Evolutionary conservation across 2,888 invertebrate species (phyloP).

Genomic region (Chouioia cunea): DNA sequence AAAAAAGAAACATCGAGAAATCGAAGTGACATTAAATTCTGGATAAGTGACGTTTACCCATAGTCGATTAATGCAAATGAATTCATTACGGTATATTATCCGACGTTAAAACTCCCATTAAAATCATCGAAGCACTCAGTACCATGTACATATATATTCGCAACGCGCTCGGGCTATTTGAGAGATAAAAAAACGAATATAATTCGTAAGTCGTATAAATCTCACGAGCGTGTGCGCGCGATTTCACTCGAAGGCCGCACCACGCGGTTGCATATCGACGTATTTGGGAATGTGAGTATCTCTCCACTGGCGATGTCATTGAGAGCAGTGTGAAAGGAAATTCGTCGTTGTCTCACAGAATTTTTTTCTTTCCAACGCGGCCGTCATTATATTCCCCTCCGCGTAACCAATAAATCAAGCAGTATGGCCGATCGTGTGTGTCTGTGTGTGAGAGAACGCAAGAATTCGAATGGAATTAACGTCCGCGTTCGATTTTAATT

Average conservation of each 20-base stretch:
- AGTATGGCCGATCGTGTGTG: neutral
- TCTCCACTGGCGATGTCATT: slow-evolving; percentile 29
- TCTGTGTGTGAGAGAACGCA: neutral
- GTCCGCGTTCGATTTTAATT: slow-evolving; percentile 48
- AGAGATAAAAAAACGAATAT: no score
- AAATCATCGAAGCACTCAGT: no score
- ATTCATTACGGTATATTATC: slow-evolving; percentile 1
- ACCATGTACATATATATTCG: no score
- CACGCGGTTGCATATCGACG: slow-evolving; percentile 29
- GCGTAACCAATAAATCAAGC: slow-evolving; percentile 43
- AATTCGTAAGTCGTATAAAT: no score
- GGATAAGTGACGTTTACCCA: no score
- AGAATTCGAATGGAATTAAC: slow-evolving; percentile 47
- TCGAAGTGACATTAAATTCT: no score
- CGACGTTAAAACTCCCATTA: no score
- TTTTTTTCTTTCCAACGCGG: neutral
- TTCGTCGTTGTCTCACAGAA: slow-evolving; percentile 12
- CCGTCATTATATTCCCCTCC: slow-evolving; percentile 17
- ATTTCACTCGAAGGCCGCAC: slow-evolving; percentile 4
- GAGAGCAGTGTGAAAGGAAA: slow-evolving; percentile 30
- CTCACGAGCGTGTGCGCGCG: neutral
- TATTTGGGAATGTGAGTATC: slow-evolving; percentile 40
- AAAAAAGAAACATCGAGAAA: no score
- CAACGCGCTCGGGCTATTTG: no score
- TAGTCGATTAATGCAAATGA: no score